Conservation (phyloP, 2,888 invertebrate species). For the Tiphia femorata region DNA sequence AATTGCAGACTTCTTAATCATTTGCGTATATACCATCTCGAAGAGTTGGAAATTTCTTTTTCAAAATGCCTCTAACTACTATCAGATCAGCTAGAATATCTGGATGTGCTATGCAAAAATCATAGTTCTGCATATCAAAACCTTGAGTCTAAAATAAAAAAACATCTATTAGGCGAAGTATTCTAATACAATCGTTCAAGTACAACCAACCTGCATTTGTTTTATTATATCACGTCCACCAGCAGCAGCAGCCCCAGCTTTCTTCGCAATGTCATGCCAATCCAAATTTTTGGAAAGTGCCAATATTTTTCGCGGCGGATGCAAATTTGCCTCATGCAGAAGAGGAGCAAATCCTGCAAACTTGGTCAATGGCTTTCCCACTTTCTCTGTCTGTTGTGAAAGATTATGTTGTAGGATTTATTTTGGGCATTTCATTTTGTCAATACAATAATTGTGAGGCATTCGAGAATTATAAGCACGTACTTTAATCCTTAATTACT, state of each 20-base stretch:
- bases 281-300: slow-evolving; percentile 82
- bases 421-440: background rate
- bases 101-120: slow-evolving; percentile 83
- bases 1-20: background rate
- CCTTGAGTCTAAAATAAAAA: slow-evolving; percentile 74
- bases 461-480: too few species aligned
- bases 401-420: background rate
- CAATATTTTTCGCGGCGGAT: slow-evolving; percentile 77
- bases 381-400: slow-evolving; percentile 42
- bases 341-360: slow-evolving; percentile 77
- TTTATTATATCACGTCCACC: slow-evolving; percentile 84
- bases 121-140: slow-evolving; percentile 77
- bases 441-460: too few species aligned
- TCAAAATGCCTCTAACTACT: slow-evolving; percentile 82
- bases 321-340: slow-evolving; percentile 79
- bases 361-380: slow-evolving; percentile 79
- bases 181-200: background rate
- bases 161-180: background rate
- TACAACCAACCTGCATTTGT: slow-evolving; percentile 75
- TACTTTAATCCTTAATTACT: too few species aligned
- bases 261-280: slow-evolving; percentile 72
- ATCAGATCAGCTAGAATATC: slow-evolving; percentile 84
- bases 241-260: slow-evolving; percentile 80
- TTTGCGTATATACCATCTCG: slow-evolving; percentile 57
- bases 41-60: slow-evolving; percentile 79